Conservation (phyloP, 2,888 invertebrate species). For the Herminia tarsipennalis region DNA sequence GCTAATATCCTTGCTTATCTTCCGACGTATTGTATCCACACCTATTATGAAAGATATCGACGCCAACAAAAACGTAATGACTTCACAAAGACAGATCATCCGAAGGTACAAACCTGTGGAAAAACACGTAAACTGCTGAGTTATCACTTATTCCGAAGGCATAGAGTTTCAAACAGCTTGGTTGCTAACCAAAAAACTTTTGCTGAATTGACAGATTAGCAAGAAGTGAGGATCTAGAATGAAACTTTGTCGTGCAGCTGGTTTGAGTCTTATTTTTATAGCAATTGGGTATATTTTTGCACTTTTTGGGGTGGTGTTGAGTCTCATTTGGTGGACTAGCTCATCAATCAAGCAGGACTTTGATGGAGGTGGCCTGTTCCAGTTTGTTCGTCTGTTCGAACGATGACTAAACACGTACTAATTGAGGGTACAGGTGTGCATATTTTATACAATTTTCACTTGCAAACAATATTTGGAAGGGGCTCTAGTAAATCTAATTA, state of each 20-base stretch:
- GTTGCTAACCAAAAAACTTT: conserved; percentile 16
- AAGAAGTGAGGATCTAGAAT: conserved; percentile 46
- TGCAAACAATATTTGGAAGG: neutral
- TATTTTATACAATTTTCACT: conserved; percentile 8
- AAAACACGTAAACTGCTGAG: neutral
- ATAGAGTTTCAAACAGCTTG: conserved; percentile 32
- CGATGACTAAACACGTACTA: conserved; percentile 62
- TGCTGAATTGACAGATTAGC: conserved; percentile 56
- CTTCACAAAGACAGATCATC: conserved; percentile 49
- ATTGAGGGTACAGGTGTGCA: conserved; percentile 62
- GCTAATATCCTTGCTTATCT: neutral
- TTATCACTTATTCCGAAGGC: neutral
- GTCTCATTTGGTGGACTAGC: conserved; percentile 62
- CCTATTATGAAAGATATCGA: conserved; percentile 45
- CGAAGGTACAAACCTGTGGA: conserved; percentile 34
- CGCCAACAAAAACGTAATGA: conserved; percentile 44
- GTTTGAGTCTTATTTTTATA: conserved; percentile 6
- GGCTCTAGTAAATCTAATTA: too few relatives aligned
- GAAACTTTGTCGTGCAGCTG: conserved; percentile 25
- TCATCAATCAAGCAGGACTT: conserved; percentile 75
- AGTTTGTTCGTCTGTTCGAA: conserved; percentile 69
- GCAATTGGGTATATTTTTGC: conserved; percentile 33
- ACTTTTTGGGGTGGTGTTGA: conserved; percentile 4
- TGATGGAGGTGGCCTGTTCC: conserved; percentile 77
- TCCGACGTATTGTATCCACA: conserved; percentile 16